Evolutionary conservation across 1,140 invertebrate genomes (phyloP).

Genomic region (silkworm (Bombyx mori)): DNA sequence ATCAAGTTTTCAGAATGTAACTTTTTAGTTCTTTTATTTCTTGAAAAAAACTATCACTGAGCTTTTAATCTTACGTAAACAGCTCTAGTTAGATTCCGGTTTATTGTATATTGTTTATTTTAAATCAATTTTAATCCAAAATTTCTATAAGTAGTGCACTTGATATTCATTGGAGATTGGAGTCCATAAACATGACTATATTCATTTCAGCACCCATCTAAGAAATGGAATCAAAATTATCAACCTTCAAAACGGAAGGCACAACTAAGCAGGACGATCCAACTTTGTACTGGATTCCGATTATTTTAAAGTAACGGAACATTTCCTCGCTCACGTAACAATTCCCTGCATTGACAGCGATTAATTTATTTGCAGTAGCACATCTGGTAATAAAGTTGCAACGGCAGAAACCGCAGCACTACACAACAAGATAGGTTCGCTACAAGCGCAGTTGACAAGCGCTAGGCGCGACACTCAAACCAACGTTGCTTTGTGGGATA

Average conservation of each 20-base stretch:
- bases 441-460: constrained; percentile 47
- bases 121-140: background rate
- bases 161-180: background rate
- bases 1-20: constrained; percentile 62
- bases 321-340: no score
- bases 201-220: no score
- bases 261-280: no score
- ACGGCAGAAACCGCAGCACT: constrained; percentile 44
- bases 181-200: no score
- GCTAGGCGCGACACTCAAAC: constrained; percentile 45
- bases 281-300: no score
- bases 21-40: background rate
- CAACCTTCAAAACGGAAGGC: no score
- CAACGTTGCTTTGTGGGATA: constrained; percentile 61
- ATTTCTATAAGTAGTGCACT: background rate
- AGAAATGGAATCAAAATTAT: no score
- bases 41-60: no score
- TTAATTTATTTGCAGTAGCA: constrained; percentile 28
- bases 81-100: no score
- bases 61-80: background rate
- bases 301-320: no score
- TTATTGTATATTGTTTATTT: no score
- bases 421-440: constrained; percentile 46
- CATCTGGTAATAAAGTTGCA: constrained; percentile 41
- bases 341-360: no score